Evolutionary conservation across 2,888 invertebrate genomes (phyloP), one percentile per base, ranked within the genome.

Genomic region (Drosophila greeni): DNA sequence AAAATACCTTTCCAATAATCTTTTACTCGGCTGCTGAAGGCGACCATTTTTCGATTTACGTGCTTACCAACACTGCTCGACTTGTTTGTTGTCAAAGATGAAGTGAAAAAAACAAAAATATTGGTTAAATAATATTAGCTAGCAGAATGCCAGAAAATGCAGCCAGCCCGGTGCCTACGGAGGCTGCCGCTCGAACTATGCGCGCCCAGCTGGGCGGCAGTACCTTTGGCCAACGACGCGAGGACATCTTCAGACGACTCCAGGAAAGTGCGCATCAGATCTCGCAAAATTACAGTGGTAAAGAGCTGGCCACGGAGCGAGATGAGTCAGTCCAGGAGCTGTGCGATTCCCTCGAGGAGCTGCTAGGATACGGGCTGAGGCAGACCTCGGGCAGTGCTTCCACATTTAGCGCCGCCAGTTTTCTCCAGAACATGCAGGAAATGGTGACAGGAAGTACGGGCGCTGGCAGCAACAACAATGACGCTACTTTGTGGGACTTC

Each of bases 251-350:
- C 55, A 73, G 77, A n/a, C 74, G 87, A n/a, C 69, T 89, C 4
- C 84, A 86, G 42, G 68, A 82, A 56, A 76, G 73, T 42, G 85
- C 87, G 31, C 84, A 83, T 49, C 75, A 83, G 29, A 97, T 97
- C 86, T 96, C 95, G 86, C 92, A 91, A 73, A 91, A 95, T 61
- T 98, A 95, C 90, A 95, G 95, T 74, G 96, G 95, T 6, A 94
- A 95, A 49, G 96, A 97, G 88, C 89, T 98, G 60, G 97, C 97
- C 2, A 96, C 97, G 14, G 97, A 98, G 88, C 93, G 94, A 81
- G 96, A 97, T 87, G 82, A 85, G 16, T 61, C 68, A 34, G 85
- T 88, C n/a, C 74, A 72, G 18, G 90, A 92, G 73, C 88, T 95
- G 51, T 95, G 94, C 88, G 91, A 93, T 62, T 92, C 93, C 66